Base-by-base conservation (phyloP, 2,888 invertebrate genomes). In the Apodemia duryi region DNA sequence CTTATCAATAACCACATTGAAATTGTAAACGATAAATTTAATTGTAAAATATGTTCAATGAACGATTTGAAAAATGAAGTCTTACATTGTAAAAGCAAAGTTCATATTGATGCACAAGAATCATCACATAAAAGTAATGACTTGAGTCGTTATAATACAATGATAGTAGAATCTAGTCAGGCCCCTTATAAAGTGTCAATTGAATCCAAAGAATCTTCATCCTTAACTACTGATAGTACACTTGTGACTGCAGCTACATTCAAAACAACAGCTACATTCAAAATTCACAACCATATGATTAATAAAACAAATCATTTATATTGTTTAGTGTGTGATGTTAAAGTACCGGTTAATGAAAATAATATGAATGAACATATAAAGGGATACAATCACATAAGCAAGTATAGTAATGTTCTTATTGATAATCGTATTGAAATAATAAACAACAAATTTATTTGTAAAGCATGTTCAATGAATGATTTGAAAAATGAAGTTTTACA, bases 61-160 rank as follows among this genome's bases (percentile, higher is more conserved):
- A 32, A 51, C 51, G 61, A 51, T 32, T 38, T 51, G 10, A 61
- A 13, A 35, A 43, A 61, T 61, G 64, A 64, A 46, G 7, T 64
- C 11, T 2, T 64, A 11, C 64, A 64, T 64, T 64, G 64, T 32
- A 35, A 38, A 35, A 61, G 38, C 21, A 57, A 57, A 29, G 11
- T 11, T 32, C 54, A 57, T 57, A 11, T 32, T 29, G 13, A 57
- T 0, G 54, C 54, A 11, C 11, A 9, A 11, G 32, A 32, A 57
- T 11, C 7, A 32, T 54, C 11, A 21, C 21, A 21, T 29, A 29
- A 29, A 54, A 54, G 29, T 9, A 32, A 54, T 28, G 3, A 11
- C 11, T 4, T 29, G 11, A 11, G 11, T 29, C 9, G 10, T 9
- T 29, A 5, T 29, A 11, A 29, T 9, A 29, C 21, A 7, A 29